Percentiles rank a stretch among this genome's conserved stretches.
phyloP scores from a whole-genome alignment of 1,140 invertebrate genomes.

The Trichonephila clavata region DNA sequence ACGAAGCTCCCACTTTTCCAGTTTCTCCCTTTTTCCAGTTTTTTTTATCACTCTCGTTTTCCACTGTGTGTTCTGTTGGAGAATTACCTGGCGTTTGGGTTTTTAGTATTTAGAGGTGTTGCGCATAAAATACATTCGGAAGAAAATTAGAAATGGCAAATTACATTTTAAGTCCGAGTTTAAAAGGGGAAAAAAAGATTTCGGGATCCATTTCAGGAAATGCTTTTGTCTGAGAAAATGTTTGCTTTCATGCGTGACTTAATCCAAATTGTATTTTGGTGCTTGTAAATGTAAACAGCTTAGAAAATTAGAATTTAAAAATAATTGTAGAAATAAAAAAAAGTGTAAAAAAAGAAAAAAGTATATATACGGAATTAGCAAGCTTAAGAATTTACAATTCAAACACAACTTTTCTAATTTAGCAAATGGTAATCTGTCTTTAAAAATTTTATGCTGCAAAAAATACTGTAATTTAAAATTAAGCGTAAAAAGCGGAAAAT shows the following conservation, averaged over 20 bases:
- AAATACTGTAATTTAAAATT: too few relatives aligned
- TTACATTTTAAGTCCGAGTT: constrained; percentile 22
- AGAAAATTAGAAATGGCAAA: constrained; percentile 16
- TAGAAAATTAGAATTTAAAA: constrained; percentile 22
- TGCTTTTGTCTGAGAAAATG: constrained; percentile 17
- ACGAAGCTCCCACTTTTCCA: constrained; percentile 1
- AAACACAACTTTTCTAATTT: not conserved
- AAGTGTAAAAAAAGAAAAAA: not conserved
- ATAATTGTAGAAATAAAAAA: not conserved
- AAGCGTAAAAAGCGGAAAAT: too few relatives aligned
- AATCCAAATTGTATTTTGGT: not conserved
- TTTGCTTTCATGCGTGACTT: constrained; percentile 20
- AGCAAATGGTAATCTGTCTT: not conserved
- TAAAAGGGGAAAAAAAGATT: not conserved
- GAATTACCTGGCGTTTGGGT: constrained; percentile 37
- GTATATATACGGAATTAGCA: not conserved
- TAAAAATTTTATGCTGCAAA: too few relatives aligned
- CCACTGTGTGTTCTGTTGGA: not conserved
- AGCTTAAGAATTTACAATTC: not conserved
- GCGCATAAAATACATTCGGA: not conserved
- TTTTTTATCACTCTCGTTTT: not conserved
- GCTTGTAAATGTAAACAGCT: not conserved
- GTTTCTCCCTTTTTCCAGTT: not conserved
- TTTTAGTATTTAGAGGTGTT: constrained; percentile 4
- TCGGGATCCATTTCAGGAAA: not conserved